Evolutionary conservation across 2,113 vertebrate species (phyloP), one percentile per base, ranked within the genome.

Genomic region (Triplophysa dalaica): DNA sequence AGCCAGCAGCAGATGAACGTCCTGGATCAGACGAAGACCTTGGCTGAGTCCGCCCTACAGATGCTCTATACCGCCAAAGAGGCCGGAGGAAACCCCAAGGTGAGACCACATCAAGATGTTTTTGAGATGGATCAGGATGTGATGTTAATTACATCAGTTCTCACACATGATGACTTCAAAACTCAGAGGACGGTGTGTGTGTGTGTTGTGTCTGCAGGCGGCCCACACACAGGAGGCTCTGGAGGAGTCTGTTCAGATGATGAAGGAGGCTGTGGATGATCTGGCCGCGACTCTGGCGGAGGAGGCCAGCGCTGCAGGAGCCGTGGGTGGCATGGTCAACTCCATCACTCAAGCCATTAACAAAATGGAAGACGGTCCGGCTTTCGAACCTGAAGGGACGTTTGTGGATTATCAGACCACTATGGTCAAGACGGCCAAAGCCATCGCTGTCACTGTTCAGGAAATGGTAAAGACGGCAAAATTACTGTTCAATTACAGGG

Each of bases 381-480:
- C 89, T 67, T 91, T 93, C 0, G 97, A 98, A 56, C 95, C 96
- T 14, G 96, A 99, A 58, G 97, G 96, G 33, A 94, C 93, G n/a
- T 99, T 99, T 26, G 97, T 99, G 85, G 98, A 99, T 88, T 99
- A 99, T 85, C 98, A 99, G 86, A 99, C 98, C 6, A 99, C 96
- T 0, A 99, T 99, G 97, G 97, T 99, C 80, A 97, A 95, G 92
- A 98, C 97, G 0, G 97, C 98, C 82, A 99, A 99, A 83, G 98
- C 97, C 81, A 98, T 99, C 0, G 96, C 98, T 2, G 95, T 99
- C 86, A 98, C 95, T 0, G 97, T 98, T 72, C 98, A 99, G 90
- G 98, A 99, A 87, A 98, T 99, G 96, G 97, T 98, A 83, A 82
- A 93, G 17, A 19, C 17, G 64, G 14, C 16, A 54, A 58, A 2